Evolutionary conservation across 1,140 invertebrate genomes (phyloP).

Genomic region (Lasioglossum albipes): DNA sequence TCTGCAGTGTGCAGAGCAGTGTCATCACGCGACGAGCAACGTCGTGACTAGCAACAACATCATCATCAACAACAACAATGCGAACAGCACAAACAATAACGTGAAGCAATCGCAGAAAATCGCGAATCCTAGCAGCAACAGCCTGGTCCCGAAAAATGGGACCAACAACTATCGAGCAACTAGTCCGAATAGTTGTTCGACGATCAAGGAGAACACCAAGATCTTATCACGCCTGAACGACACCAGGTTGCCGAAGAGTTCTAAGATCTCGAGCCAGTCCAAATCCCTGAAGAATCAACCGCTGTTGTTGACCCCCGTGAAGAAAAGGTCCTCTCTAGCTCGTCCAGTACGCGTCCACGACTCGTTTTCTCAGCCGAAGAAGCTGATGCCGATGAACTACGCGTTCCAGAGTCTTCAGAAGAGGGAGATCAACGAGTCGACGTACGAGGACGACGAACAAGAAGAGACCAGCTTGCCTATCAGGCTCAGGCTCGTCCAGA

Average conservation of each 20-base stretch:
- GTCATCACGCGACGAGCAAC: constrained; percentile 70
- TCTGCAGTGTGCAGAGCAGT: constrained; percentile 77
- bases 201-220: constrained; percentile 13
- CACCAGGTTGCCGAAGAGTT: constrained; percentile 34
- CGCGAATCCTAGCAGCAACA: constrained; percentile 33
- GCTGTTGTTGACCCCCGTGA: constrained; percentile 62
- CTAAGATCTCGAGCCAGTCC: constrained; percentile 44
- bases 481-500: constrained; percentile 73
- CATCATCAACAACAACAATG: constrained; percentile 48
- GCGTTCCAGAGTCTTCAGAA: constrained; percentile 35
- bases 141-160: constrained; percentile 18
- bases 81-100: constrained; percentile 54
- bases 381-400: constrained; percentile 46
- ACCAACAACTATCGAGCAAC: constrained; percentile 25
- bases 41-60: constrained; percentile 61
- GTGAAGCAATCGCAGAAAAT: constrained; percentile 1
- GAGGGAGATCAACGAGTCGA: constrained; percentile 35
- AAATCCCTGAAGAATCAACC: constrained; percentile 45
- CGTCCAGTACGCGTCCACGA: constrained; percentile 75
- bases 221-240: constrained; percentile 25
- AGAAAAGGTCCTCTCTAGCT: constrained; percentile 73
- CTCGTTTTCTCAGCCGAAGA: constrained; percentile 66
- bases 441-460: constrained; percentile 56
- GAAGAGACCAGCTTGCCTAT: constrained; percentile 71
- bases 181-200: constrained; percentile 27